phyloP scores from a whole-genome alignment of 2,113 vertebrate genomes.

The Rhea americana region DNA sequence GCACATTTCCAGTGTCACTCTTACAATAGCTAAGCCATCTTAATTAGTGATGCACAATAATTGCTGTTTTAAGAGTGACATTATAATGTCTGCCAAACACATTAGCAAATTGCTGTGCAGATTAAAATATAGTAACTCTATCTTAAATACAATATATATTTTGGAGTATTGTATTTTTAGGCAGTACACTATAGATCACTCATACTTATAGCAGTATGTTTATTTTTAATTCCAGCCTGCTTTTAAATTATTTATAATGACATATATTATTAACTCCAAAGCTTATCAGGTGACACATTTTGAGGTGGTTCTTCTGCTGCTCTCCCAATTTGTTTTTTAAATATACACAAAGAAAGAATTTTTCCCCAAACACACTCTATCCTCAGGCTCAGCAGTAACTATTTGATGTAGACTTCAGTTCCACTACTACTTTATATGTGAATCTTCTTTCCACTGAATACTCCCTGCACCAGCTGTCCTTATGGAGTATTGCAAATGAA shows the following conservation, averaged over 20 bases:
- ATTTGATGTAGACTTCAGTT: neutral
- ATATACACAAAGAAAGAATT: neutral
- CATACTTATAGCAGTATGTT: neutral
- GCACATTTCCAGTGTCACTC: neutral
- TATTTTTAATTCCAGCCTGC: neutral
- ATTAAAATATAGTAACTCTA: neutral
- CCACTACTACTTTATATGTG: neutral
- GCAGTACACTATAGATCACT: neutral
- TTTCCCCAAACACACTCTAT: neutral
- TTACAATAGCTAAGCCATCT: neutral
- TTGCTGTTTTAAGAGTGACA: conserved; percentile 1
- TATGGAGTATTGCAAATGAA: neutral
- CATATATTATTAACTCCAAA: conserved; percentile 23
- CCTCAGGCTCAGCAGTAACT: neutral
- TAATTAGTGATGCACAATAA: conserved; percentile 24
- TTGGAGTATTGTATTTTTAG: neutral
- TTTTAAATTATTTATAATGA: conserved; percentile 26
- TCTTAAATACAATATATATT: neutral
- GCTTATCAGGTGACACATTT: neutral
- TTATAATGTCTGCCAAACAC: neutral
- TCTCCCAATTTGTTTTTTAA: neutral
- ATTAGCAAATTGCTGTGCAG: neutral
- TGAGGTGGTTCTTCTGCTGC: neutral
- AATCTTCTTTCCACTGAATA: neutral
- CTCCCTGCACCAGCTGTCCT: neutral